Evolutionary conservation across 2,888 invertebrate genomes (phyloP), one percentile per base, ranked within the genome.

Genomic region (Agriopis leucophaearia): DNA sequence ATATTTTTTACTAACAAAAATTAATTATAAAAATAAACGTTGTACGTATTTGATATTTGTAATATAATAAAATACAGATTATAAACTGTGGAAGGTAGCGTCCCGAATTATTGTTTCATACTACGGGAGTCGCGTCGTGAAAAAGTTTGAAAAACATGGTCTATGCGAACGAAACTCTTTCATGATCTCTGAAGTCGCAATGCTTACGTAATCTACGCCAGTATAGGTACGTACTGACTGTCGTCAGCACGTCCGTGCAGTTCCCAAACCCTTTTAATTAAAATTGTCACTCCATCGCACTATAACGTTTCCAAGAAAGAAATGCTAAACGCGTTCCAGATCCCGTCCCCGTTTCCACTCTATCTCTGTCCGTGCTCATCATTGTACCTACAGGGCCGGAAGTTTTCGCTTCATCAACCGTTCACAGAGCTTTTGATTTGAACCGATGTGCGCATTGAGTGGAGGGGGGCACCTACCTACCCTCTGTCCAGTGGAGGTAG

Each of bases 361-460:
- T 63, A 63, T 64, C 68, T 68, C 68, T 64, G 68, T 60, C 71
- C 70, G 56, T 62, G 69, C 69, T 65, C 72, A 69, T 72, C 72
- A 76, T 76, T 72, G 73, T 75, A 74, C 64, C 73, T 80, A 77
- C 77, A 73, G 73, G 78, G 73, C 74, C 74, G 83, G 81, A 82
- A 82, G 81, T 79, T 76, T 79, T 72, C 80, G 80, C 83, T 80
- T 80, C 81, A 82, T 82, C 81, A 79, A 82, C 80, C 77, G 76
- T 79, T 78, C 81, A 81, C 82, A 74, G 74, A 75, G 75, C 82
- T 84, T 85, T 82, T 83, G 81, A 82, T 85, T 83, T 82, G 80
- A 81, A 82, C 85, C 81, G 84, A 84, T 84, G 87, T 82, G 84
- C 85, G 83, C 84, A 84, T 83, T 83, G 68, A 68, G 68, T 79